Percentiles rank a stretch among this genome's conserved stretches.
Conservation (phyloP, 2,797 vertebrate genomes). For the Picus viridis region DNA sequence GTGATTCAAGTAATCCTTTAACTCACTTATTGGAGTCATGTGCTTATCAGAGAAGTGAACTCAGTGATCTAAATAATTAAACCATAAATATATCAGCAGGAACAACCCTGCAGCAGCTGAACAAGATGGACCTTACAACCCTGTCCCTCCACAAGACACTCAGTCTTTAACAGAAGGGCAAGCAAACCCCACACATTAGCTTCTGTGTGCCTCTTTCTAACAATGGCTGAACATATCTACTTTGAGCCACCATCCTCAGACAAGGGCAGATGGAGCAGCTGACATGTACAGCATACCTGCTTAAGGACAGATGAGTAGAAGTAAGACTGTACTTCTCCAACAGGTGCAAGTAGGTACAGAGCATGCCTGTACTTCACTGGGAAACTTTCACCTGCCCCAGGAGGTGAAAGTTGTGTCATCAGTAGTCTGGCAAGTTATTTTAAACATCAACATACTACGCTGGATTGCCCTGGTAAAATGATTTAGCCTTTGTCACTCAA, state of each 20-base stretch:
- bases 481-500: neutral
- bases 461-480: neutral
- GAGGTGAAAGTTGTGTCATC: neutral
- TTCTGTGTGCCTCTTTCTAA: neutral
- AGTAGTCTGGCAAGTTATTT: neutral
- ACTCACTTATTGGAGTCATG: neutral
- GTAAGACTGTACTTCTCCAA: neutral
- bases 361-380: neutral
- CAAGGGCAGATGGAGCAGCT: neutral
- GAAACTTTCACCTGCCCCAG: neutral
- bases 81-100: neutral
- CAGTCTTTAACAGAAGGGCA: neutral
- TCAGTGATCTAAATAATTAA: neutral
- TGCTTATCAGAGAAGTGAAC: neutral
- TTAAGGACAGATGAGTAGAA: neutral
- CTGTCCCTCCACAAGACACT: neutral
- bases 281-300: rapidly evolving
- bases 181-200: neutral
- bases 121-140: neutral
- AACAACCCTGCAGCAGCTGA: neutral
- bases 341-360: neutral
- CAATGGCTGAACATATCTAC: neutral
- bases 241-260: neutral
- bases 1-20: neutral
- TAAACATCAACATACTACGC: neutral